These are phyloP conservation scores for Talpa occidentalis DNA, from an alignment of 2,113 vertebrate genomes.

Conservation along the genomic window DNA sequence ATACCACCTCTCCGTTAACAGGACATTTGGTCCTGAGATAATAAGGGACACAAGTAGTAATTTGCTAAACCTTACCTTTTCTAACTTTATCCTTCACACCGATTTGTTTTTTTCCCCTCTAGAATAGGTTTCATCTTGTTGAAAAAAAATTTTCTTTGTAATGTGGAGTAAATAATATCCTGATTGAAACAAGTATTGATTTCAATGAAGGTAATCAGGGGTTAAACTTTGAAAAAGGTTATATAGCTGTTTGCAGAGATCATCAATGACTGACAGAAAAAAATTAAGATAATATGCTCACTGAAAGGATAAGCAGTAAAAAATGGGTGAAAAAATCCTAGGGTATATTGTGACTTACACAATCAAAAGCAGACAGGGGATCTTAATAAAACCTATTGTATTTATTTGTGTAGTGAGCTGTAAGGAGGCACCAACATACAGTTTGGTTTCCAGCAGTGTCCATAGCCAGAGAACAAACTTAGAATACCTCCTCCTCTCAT, in stretches of 20 bases:
- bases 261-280: constrained; percentile 47
- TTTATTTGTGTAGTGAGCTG: constrained; percentile 67
- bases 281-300: constrained; percentile 33
- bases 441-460: constrained; percentile 72
- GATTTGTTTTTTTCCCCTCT: constrained; percentile 11
- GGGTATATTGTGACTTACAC: too few relatives aligned
- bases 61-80: constrained; percentile 19
- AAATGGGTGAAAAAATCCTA: too few relatives aligned
- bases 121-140: constrained; percentile 47
- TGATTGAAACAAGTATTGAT: constrained; percentile 70
- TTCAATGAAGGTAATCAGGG: constrained; percentile 43
- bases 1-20: constrained; percentile 37
- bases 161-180: constrained; percentile 71
- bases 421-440: constrained; percentile 54
- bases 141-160: constrained; percentile 74
- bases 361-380: not conserved
- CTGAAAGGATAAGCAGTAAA: constrained; percentile 65
- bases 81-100: constrained; percentile 54
- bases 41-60: not conserved
- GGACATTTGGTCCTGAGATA: not conserved
- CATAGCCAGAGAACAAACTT: constrained; percentile 74
- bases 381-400: constrained; percentile 75
- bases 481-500: constrained; percentile 95
- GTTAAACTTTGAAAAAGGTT: constrained; percentile 56
- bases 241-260: constrained; percentile 52